A percentile compares a stretch with the other conserved stretches of the same genome.
Conservation (phyloP, 2,113 vertebrate genomes). For the Oreochromis niloticus region DNA sequence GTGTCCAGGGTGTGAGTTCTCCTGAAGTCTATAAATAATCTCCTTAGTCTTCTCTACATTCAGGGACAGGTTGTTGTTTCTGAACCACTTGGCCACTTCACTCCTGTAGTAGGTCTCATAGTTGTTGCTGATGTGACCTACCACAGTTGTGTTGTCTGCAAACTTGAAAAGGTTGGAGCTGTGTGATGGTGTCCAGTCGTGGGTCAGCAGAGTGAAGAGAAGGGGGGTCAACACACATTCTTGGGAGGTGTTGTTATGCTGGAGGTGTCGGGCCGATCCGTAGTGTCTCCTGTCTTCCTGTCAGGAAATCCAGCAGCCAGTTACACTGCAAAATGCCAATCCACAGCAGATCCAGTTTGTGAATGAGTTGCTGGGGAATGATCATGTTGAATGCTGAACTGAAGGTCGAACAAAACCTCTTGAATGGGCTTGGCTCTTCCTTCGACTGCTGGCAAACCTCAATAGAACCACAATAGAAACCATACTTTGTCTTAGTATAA, state of each 20-base stretch:
- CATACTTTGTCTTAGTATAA: background rate
- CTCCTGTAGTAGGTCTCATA: no score
- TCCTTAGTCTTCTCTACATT: no score
- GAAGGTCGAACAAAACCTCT: background rate
- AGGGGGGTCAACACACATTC: background rate
- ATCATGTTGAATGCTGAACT: background rate
- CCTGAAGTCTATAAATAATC: no score
- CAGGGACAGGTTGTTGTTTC: no score
- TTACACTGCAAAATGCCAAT: background rate
- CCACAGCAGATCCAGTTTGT: background rate
- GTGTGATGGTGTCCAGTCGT: background rate
- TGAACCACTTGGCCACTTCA: no score
- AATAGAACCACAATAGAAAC: background rate
- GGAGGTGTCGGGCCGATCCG: background rate
- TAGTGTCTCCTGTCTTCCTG: background rate
- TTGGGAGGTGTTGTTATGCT: background rate
- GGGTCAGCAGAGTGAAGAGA: background rate
- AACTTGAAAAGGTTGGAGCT: no score
- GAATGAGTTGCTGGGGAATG: background rate
- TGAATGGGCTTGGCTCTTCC: background rate
- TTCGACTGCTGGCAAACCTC: background rate
- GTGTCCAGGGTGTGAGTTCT: no score
- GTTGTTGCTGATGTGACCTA: no score
- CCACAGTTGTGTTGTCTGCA: no score
- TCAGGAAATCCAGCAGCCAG: background rate